Evolutionary conservation across 2,888 invertebrate species (phyloP).

Genomic region (Heteropelma amictum): DNA sequence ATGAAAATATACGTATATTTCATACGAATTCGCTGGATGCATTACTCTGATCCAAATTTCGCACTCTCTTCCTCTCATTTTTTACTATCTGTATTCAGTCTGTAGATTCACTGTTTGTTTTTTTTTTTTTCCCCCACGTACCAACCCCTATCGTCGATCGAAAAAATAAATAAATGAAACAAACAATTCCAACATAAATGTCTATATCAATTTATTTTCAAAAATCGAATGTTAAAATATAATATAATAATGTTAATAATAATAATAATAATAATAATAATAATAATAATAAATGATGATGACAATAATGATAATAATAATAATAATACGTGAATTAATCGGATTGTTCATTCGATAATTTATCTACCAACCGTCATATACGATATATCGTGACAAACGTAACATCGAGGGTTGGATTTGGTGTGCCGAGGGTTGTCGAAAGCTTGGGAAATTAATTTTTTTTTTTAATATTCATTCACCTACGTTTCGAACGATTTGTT

Average conservation of each 20-base stretch:
- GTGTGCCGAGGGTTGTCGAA: conserved; percentile 38
- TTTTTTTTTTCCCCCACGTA: background rate
- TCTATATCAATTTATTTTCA: conserved; percentile 75
- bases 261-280: conserved; percentile 61
- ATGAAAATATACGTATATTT: conserved; percentile 3
- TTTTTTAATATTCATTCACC: background rate
- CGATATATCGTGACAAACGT: conserved; percentile 61
- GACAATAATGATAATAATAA: conserved; percentile 62
- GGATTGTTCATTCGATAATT: conserved; percentile 59
- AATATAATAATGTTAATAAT: conserved; percentile 68
- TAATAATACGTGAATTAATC: conserved; percentile 54
- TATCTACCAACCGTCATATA: conserved; percentile 61
- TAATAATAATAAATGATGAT: conserved; percentile 63
- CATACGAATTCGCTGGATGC: too few species aligned
- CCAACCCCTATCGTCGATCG: conserved; percentile 28
- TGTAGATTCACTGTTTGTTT: background rate
- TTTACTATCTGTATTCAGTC: background rate
- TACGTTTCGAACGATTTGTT: background rate
- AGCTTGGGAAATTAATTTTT: conserved; percentile 22
- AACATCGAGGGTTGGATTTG: conserved; percentile 57
- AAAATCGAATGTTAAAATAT: conserved; percentile 76
- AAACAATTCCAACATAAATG: conserved; percentile 68
- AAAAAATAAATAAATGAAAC: conserved; percentile 57
- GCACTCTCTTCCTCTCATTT: background rate
- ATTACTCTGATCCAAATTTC: background rate